These are phyloP conservation scores for Drosophila conformis DNA, from an alignment of 2,888 invertebrate genomes.

Conservation along the genomic window DNA sequence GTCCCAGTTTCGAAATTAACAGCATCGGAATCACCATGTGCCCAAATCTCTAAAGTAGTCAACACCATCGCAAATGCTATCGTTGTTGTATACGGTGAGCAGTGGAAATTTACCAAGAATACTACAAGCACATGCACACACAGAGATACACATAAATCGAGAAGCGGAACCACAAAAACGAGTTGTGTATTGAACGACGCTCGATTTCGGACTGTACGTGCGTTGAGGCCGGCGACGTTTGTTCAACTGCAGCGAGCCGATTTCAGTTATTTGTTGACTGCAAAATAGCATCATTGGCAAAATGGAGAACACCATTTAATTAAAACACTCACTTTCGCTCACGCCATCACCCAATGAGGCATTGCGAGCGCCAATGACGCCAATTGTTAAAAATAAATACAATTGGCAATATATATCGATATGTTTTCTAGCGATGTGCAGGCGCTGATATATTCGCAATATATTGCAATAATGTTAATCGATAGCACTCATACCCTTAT, in stretches of 20 bases:
- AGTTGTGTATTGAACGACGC: conserved; percentile 52
- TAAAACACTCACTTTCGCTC: conserved; percentile 55
- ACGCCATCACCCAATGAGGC: conserved; percentile 30
- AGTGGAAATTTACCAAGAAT: conserved; percentile 77
- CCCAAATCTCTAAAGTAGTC: conserved; percentile 84
- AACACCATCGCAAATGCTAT: conserved; percentile 76
- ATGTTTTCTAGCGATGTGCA: not conserved
- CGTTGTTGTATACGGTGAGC: conserved; percentile 24
- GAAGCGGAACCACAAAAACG: conserved; percentile 37
- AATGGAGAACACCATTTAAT: conserved; percentile 58
- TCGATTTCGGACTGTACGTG: conserved; percentile 56
- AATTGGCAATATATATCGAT: conserved; percentile 20
- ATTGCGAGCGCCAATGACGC: conserved; percentile 50
- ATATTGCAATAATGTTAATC: not conserved
- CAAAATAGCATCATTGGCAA: conserved; percentile 60
- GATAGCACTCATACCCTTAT: not conserved
- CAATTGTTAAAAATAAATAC: conserved; percentile 79
- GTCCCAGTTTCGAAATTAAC: conserved; percentile 61
- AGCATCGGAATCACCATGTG: conserved; percentile 72
- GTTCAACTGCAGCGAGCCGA: conserved; percentile 38
- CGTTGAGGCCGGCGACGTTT: conserved; percentile 50
- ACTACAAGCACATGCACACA: conserved; percentile 19
- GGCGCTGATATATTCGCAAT: not conserved
- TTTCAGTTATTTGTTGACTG: conserved; percentile 52
- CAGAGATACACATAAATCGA: conserved; percentile 12